Evolutionary conservation across 2,113 vertebrate species (phyloP), one percentile per base, ranked within the genome.

Genomic region (Oncorhynchus tshawytscha): DNA sequence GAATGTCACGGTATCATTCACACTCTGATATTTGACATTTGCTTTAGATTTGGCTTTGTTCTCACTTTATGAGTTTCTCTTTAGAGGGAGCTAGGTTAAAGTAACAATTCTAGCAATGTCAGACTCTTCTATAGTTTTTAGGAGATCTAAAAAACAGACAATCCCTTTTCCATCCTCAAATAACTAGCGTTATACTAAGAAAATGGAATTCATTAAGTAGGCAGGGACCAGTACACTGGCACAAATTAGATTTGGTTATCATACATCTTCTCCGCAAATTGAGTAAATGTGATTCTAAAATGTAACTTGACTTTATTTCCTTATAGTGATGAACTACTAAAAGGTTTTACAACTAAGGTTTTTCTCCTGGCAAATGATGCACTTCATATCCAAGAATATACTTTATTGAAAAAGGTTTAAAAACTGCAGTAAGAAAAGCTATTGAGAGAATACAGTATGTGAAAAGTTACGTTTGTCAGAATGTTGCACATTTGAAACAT

Each of bases 341-440:
- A 54, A 54, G 2, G 51, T 45, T 11, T 45, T 45, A 2, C 9
- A 45, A 45, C 39, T 3, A 39, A 39, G 9, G 9, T 1, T 45
- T 45, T 45, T 11, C 3, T 54, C 12, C 12, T 54, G 51, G 3
- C 4, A 1, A 54, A 54, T 16, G 51, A 54, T 4, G 4, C 16
- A 54, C 3, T 54, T 6, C 62, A 76, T 85, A 67, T 84, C 59
- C 74, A 83, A 75, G 64, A 81, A 87, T 81, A 81, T 70, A 74
- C 39, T 90, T 90, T 90, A 90, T 89, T 90, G 49, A 25, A 78
- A 84, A 71, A 84, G 34, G 45, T 76, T 83, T 67, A 62, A 57
- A 83, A 80, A 84, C 74, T 29, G 78, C 27, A 68, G 16, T 39
- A 39, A 39, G 31, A 27, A n/a, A 45, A 31, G 18, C 67, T 68